phyloP scores from a whole-genome alignment of 2,888 invertebrate genomes.

The Tuta absoluta region DNA sequence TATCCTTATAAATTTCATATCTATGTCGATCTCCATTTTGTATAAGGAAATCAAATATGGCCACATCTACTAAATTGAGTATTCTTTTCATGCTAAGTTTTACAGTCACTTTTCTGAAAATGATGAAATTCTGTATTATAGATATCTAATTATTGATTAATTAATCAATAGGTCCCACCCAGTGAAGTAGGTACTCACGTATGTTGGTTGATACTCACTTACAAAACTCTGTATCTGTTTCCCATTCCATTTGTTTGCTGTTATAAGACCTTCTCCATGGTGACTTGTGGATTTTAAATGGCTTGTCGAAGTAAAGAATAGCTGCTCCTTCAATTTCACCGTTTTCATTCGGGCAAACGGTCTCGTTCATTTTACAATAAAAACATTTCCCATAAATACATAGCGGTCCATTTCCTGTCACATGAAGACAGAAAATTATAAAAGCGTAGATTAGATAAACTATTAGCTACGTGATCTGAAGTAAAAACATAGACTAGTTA shows the following conservation, averaged over 20 bases:
- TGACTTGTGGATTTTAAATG: constrained; percentile 85
- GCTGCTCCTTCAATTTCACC: constrained; percentile 91
- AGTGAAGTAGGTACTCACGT: not conserved
- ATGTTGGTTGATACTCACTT: constrained; percentile 77
- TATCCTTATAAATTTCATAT: constrained; percentile 90
- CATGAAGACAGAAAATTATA: not conserved
- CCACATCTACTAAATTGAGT: constrained; percentile 92
- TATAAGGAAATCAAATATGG: constrained; percentile 95
- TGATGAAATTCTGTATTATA: not conserved
- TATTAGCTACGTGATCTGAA: too few species aligned
- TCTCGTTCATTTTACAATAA: constrained; percentile 91
- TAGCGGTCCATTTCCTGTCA: constrained; percentile 76
- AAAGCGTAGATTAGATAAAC: constrained; percentile 10
- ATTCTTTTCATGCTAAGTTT: constrained; percentile 82
- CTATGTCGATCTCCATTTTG: constrained; percentile 98
- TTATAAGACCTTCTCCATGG: constrained; percentile 96
- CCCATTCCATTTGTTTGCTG: constrained; percentile 88
- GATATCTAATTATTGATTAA: not conserved
- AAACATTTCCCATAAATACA: constrained; percentile 95
- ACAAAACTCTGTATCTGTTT: constrained; percentile 90
- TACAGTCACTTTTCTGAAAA: constrained; percentile 67
- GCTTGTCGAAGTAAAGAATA: constrained; percentile 90
- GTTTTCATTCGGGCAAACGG: constrained; percentile 89
- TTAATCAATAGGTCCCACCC: not conserved
- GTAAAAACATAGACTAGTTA: too few species aligned